Percentiles rank a stretch among this genome's conserved stretches.
Conservation (phyloP, 2,797 vertebrate genomes). For the Meda fulgida region DNA sequence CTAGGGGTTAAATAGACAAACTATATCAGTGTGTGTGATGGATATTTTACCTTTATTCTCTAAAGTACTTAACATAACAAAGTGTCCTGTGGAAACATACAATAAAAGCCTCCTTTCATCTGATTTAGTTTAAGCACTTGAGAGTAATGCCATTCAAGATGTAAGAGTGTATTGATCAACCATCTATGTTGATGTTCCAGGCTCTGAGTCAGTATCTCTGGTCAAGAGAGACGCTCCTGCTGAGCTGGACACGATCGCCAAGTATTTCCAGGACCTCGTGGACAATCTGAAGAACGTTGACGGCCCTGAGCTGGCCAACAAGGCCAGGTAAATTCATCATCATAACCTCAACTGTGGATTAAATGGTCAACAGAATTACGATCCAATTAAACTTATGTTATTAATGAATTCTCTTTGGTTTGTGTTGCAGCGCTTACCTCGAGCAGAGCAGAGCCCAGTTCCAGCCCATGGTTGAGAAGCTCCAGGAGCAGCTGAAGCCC, state of each 20-base stretch:
- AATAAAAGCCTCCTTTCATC: neutral
- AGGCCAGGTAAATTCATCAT: constrained; percentile 70
- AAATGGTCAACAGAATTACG: neutral
- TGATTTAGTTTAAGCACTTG: constrained; percentile 17
- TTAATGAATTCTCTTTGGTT: neutral
- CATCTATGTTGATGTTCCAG: constrained; percentile 52
- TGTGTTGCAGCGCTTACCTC: constrained; percentile 66
- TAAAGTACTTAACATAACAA: constrained; percentile 20
- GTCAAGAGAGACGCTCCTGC: constrained; percentile 68
- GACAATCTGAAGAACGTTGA: constrained; percentile 71
- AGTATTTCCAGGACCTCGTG: constrained; percentile 66
- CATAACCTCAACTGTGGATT: neutral
- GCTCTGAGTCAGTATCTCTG: constrained; percentile 66
- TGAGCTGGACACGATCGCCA: constrained; percentile 65
- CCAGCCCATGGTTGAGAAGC: constrained; percentile 70
- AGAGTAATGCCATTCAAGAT: constrained; percentile 8
- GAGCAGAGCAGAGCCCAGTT: constrained; percentile 66
- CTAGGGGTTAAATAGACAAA: neutral
- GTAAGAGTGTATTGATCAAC: constrained; percentile 32
- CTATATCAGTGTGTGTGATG: neutral
- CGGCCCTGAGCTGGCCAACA: constrained; percentile 66
- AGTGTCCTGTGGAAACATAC: neutral
- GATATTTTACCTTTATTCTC: constrained; percentile 5
- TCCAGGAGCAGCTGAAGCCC: constrained; percentile 69
- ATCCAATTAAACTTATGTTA: neutral